Evolutionary conservation across 1,140 invertebrate species (phyloP), one percentile per base, ranked within the genome.

Genomic region (Hydropsyche tenuis): DNA sequence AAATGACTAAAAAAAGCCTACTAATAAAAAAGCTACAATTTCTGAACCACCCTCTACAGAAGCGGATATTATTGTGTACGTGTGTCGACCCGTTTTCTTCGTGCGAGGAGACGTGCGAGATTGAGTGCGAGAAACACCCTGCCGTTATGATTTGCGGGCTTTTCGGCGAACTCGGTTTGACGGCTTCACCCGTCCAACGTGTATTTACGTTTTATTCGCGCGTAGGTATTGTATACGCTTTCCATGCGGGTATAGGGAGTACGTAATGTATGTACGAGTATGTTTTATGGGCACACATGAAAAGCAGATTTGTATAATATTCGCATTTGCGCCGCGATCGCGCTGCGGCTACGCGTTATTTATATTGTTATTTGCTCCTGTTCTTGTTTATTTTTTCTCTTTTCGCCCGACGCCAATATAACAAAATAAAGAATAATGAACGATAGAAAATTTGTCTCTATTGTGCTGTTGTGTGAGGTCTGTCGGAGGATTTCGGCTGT

Each of bases 261-360:
- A 37, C 30, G 30, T 37, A 37, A 37, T 37, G 30, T 37, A 37
- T 37, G 30, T 37, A 37, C 30, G 30, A 37, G 48, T 56, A 56
- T 56, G 37, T 43, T 56, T 70, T 70, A 70, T 70, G 45, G 23
- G 20, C 68, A 5, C 68, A 60, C 68, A 70, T 70, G 68, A 70
- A 70, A 70, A 70, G 68, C 68, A 70, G 68, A 70, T 70, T 70
- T 70, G 68, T 70, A 70, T 70, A 70, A 70, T 70, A 70, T 70
- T 70, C 68, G 68, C 68, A 70, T 70, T 70, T 70, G 51, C 48
- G 46, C 48, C 37, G 51, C 16, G n/a, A n/a, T n/a, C n/a, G n/a
- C n/a, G n/a, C n/a, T n/a, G n/a, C n/a, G n/a, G 45, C 43, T 14
- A 22, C 68, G 48, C 20, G 68, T 70, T 70, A 70, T 70, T 70